phyloP scores from a whole-genome alignment of 2,797 vertebrate species.

The Sebastes iracundus region DNA sequence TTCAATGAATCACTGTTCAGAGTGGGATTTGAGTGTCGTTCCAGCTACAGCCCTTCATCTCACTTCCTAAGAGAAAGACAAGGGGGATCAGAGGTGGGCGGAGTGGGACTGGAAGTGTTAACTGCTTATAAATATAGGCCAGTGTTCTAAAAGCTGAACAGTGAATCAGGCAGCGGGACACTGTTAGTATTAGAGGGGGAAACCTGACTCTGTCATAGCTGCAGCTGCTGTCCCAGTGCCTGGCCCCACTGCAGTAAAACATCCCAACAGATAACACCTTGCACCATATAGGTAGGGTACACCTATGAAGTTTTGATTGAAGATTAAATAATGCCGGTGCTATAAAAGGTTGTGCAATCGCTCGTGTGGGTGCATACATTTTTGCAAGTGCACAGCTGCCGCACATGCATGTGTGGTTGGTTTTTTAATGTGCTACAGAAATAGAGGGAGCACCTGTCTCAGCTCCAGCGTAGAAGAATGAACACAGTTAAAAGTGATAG shows the following conservation, averaged over 20 bases:
- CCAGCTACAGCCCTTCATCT: constrained; percentile 29
- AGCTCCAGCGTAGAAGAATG: constrained; percentile 69
- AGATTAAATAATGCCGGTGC: background rate
- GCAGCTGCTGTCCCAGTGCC: constrained; percentile 90
- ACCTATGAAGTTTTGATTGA: constrained; percentile 33
- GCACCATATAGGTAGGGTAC: constrained; percentile 21
- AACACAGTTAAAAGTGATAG: constrained; percentile 71
- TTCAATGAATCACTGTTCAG: constrained; percentile 1
- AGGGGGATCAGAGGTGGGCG: constrained; percentile 45
- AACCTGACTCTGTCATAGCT: constrained; percentile 86
- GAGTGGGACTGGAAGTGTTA: constrained; percentile 75
- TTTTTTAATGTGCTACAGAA: constrained; percentile 84
- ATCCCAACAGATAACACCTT: constrained; percentile 78
- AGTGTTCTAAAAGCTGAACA: constrained; percentile 92
- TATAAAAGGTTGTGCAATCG: constrained; percentile 6
- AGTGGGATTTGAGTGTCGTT: constrained; percentile 9
- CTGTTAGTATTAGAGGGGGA: constrained; percentile 84
- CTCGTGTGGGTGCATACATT: constrained; percentile 5
- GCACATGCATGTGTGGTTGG: constrained; percentile 64
- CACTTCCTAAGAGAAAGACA: constrained; percentile 54
- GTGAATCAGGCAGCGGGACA: constrained; percentile 88
- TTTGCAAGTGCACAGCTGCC: constrained; percentile 32
- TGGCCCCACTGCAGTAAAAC: constrained; percentile 87
- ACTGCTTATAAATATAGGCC: constrained; percentile 91
- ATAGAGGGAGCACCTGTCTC: constrained; percentile 85